A percentile compares a stretch with the other conserved stretches of the same genome.
phyloP scores from a whole-genome alignment of 2,113 vertebrate species.

The Mormyrus iriodes region DNA sequence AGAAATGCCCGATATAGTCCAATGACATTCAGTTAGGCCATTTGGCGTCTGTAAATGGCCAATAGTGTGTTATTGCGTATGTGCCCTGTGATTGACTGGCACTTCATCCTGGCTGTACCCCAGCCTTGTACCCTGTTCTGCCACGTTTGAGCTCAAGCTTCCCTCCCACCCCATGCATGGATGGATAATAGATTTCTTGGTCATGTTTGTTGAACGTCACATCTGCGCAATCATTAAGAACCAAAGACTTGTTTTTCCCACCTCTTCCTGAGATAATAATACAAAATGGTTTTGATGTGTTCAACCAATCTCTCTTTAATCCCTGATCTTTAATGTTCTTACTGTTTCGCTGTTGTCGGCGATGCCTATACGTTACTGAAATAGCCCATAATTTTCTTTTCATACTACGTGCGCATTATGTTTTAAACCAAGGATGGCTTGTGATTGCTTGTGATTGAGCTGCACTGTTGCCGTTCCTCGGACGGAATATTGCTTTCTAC shows the following conservation, averaged over 20 bases:
- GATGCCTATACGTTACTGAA: not conserved
- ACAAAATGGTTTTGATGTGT: not conserved
- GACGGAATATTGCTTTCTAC: not conserved
- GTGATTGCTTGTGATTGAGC: not conserved
- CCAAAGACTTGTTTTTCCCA: not conserved
- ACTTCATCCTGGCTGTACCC: not conserved
- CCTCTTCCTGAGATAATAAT: not conserved
- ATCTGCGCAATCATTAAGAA: not conserved
- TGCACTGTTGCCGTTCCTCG: not conserved
- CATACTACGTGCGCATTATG: not conserved
- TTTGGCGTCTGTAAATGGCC: not conserved
- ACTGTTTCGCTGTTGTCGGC: not conserved
- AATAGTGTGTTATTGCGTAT: not conserved
- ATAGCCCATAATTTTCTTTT: not conserved
- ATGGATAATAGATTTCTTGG: not conserved
- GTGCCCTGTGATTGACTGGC: not conserved
- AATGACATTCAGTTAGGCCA: not conserved
- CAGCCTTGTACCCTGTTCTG: not conserved
- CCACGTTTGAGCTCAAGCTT: not conserved
- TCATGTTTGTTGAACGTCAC: not conserved
- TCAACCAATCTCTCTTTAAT: not conserved
- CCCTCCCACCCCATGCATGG: not conserved
- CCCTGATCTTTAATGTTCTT: not conserved
- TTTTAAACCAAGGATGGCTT: not conserved
- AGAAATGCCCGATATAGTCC: not conserved